Evolutionary conservation across 2,113 vertebrate species (phyloP).

Genomic region (Coracopsis vasa): DNA sequence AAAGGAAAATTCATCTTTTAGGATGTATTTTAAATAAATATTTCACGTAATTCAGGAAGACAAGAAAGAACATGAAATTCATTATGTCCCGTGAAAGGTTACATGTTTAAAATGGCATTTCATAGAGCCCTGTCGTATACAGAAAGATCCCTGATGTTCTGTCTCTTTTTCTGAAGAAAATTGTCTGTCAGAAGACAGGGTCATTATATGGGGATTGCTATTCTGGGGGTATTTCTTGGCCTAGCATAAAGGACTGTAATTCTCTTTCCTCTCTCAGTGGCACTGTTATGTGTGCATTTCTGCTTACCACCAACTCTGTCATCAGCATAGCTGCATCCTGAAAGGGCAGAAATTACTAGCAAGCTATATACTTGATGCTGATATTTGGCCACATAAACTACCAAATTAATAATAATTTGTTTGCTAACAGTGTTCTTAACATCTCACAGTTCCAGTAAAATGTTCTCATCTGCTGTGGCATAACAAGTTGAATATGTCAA

Average conservation of each 20-base stretch:
- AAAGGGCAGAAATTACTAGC: not conserved
- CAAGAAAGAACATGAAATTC: not conserved
- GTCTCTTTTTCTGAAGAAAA: not conserved
- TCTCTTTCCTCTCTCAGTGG: not conserved
- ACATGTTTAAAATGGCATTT: not conserved
- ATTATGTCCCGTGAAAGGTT: not conserved
- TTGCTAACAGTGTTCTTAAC: not conserved
- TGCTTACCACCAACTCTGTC: not conserved
- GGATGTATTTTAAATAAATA: not conserved
- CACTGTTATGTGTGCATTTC: not conserved
- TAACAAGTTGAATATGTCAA: not conserved
- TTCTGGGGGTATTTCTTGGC: not conserved
- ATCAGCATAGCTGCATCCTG: not conserved
- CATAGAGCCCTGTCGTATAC: fast-evolving
- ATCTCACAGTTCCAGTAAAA: not conserved
- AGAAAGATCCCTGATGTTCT: not conserved
- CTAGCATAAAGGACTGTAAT: not conserved
- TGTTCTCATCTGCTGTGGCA: not conserved
- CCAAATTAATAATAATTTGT: not conserved
- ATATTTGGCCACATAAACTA: not conserved
- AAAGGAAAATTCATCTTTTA: not conserved
- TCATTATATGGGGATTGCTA: not conserved
- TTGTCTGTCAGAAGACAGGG: not conserved
- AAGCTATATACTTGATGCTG: not conserved
- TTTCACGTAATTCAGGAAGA: not conserved